Evolutionary conservation across 2,888 invertebrate genomes (phyloP), one percentile per base, ranked within the genome.

Genomic region (Dysmachus trigonus): DNA sequence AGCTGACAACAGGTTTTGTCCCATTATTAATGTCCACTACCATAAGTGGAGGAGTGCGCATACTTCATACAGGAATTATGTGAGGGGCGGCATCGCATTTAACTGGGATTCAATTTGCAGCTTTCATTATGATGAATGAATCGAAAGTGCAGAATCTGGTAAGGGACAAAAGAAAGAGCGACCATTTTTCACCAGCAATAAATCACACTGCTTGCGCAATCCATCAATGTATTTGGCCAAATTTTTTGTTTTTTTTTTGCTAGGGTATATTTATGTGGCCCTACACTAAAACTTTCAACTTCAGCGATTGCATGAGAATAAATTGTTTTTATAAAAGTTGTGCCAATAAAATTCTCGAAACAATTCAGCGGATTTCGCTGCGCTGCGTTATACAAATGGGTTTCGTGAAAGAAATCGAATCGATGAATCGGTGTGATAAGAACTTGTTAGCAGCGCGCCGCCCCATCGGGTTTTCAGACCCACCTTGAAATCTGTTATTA

Each of bases 151-250:
- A 51, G 81, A 81, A 35, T 51, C 53, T 35, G 53, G 53, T 81
- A 22, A 51, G 33, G n/a, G 15, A 41, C 62, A 13, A 31, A 81
- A 33, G 81, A 79, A 81, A 62, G 47, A n/a, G 10, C 18, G 27
- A 33, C 81, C 53, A 53, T 62, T 81, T 62, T 81, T 33, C n/a
- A 33, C 18, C 13, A 18, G 79, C 18, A 79, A 81, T 81, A 81
- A 81, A 81, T 81, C 81, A 81, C 22, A 81, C 33, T 31, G 33
- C 53, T 33, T 53, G 8, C 47, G 81, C 53, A 81, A 81, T 81
- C 62, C 81, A 81, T 81, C 81, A 81, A 81, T 81, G 81, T 81
- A 33, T 81, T 81, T 81, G 81, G 81, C 18, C 81, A 81, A 81
- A 30, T 81, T 81, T 81, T 62, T 62, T 62, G 7, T 62, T 51